These are phyloP conservation scores for Scytalopus superciliaris DNA, from an alignment of 2,113 vertebrate species.

Conservation along the genomic window DNA sequence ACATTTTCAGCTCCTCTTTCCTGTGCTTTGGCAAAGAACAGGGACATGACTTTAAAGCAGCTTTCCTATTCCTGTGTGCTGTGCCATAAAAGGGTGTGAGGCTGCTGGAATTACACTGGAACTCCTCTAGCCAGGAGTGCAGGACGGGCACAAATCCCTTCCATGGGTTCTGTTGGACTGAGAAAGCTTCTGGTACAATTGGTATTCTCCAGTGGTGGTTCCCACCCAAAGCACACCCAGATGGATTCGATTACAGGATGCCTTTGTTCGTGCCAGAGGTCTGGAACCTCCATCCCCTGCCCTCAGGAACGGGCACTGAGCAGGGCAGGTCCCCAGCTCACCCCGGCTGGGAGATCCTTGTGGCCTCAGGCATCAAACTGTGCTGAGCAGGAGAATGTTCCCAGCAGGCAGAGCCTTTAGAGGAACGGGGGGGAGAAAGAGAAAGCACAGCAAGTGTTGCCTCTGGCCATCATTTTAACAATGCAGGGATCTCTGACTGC, in stretches of 20 bases:
- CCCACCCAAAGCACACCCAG: conserved; percentile 8
- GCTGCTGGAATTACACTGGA: background rate
- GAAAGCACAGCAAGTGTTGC: background rate
- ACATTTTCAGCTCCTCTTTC: background rate
- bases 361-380: background rate
- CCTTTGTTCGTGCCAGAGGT: background rate
- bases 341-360: background rate
- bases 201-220: background rate
- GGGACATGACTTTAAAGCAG: background rate
- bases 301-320: background rate
- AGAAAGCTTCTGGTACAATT: background rate
- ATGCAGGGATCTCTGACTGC: background rate
- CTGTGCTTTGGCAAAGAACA: background rate
- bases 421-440: rapidly evolving
- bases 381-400: background rate
- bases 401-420: background rate
- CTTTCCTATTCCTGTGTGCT: background rate
- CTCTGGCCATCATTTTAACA: background rate
- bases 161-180: background rate
- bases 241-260: background rate
- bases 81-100: background rate
- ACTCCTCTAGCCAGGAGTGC: background rate
- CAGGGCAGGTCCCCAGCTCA: background rate
- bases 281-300: background rate
- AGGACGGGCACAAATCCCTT: background rate